phyloP scores from a whole-genome alignment of 2,797 vertebrate genomes.

The Tadarida brasiliensis region DNA sequence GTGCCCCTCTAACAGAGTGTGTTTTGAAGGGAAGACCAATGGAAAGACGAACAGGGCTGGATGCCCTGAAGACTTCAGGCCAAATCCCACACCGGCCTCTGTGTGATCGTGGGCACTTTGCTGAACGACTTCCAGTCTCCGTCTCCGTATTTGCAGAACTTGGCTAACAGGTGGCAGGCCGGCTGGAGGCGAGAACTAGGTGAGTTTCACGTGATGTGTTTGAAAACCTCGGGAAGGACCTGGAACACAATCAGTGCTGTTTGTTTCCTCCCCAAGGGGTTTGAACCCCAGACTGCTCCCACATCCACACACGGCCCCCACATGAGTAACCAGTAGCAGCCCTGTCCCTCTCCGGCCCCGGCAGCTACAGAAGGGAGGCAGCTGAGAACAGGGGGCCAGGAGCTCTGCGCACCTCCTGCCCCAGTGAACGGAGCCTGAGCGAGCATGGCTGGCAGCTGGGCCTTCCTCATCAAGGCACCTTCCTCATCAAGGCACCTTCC shows the following conservation, averaged over 20 bases:
- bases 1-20: fast-evolving
- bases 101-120: too few relatives aligned
- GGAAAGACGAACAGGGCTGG: neutral
- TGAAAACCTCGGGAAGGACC: neutral
- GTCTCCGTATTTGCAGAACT: neutral
- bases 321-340: neutral
- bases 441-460: neutral
- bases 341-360: fast-evolving
- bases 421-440: neutral
- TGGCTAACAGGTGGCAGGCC: fast-evolving
- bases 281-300: neutral
- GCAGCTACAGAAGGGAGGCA: fast-evolving
- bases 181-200: neutral
- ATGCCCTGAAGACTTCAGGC: neutral
- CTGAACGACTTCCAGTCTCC: neutral
- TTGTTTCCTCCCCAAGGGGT: too few relatives aligned
- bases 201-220: fast-evolving
- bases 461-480: neutral
- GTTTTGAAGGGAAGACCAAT: too few relatives aligned
- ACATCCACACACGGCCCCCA: neutral
- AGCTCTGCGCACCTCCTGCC: neutral
- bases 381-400: neutral
- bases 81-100: neutral
- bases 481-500: too few relatives aligned
- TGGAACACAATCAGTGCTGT: fast-evolving